These are phyloP conservation scores for Dromius quadrimaculatus DNA, from an alignment of 2,888 invertebrate species.

Conservation along the genomic window DNA sequence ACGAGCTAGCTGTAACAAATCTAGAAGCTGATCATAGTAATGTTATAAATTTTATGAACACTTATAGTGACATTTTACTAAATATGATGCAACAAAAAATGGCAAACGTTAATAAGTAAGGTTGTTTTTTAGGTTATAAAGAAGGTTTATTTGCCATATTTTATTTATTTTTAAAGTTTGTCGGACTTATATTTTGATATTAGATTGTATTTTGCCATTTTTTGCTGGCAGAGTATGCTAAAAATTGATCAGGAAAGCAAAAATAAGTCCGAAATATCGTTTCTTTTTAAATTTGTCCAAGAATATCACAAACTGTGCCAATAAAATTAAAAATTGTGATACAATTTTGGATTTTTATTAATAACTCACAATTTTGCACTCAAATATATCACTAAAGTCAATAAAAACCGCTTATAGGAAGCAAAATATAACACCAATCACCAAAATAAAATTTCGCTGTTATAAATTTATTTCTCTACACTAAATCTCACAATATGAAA, in stretches of 20 bases:
- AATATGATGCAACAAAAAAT: constrained; percentile 74
- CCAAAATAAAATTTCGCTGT: constrained; percentile 1
- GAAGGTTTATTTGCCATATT: not conserved
- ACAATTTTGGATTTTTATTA: not conserved
- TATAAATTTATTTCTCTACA: constrained; percentile 8
- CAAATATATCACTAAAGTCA: not conserved
- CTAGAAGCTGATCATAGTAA: constrained; percentile 67
- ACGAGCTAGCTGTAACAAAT: constrained; percentile 64
- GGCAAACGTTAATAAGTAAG: constrained; percentile 60
- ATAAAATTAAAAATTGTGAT: not conserved
- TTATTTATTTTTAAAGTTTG: not conserved
- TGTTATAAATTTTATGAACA: constrained; percentile 73
- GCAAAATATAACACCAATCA: constrained; percentile 10
- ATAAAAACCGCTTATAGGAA: not conserved
- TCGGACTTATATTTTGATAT: not conserved
- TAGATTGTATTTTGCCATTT: not conserved
- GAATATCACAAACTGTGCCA: not conserved
- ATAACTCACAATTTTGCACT: not conserved
- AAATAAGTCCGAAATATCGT: too few species aligned
- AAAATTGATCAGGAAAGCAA: too few species aligned
- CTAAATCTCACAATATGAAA: constrained; percentile 9
- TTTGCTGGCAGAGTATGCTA: not conserved
- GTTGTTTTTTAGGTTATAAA: not conserved
- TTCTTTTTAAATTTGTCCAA: not conserved
- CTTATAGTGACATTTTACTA: constrained; percentile 73